Evolutionary conservation across 2,888 invertebrate genomes (phyloP).

Genomic region (Sarcophaga subvicina): DNA sequence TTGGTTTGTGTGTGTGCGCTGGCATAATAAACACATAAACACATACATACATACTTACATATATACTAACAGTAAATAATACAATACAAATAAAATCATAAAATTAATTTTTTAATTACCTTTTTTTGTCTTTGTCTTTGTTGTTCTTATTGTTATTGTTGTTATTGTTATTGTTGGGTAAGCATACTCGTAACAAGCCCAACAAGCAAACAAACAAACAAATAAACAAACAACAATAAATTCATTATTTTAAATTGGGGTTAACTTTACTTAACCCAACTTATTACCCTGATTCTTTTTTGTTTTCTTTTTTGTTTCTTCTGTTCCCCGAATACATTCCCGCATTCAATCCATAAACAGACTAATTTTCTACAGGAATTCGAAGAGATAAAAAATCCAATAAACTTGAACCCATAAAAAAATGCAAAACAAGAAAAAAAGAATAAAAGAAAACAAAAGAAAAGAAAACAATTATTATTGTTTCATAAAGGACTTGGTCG

Average conservation of each 20-base stretch:
- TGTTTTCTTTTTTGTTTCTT: background rate
- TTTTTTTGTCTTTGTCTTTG: background rate
- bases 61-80: constrained; percentile 11
- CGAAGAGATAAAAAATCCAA: constrained; percentile 34
- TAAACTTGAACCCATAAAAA: constrained; percentile 37
- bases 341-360: background rate
- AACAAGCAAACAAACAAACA: background rate
- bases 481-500: background rate
- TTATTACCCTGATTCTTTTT: background rate
- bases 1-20: background rate
- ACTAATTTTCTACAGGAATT: constrained; percentile 13
- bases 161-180: constrained; percentile 21
- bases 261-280: constrained; percentile 1
- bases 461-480: background rate
- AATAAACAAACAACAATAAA: constrained; percentile 43
- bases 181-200: constrained; percentile 9
- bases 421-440: background rate
- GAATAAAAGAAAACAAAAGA: background rate
- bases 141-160: background rate
- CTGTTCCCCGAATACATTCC: background rate
- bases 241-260: constrained; percentile 54
- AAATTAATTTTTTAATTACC: constrained; percentile 66
- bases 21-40: background rate
- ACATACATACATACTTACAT: background rate
- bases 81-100: constrained; percentile 60